Evolutionary conservation across 1,140 invertebrate species (phyloP), one percentile per base, ranked within the genome.

Genomic region (Bombus confusus): DNA sequence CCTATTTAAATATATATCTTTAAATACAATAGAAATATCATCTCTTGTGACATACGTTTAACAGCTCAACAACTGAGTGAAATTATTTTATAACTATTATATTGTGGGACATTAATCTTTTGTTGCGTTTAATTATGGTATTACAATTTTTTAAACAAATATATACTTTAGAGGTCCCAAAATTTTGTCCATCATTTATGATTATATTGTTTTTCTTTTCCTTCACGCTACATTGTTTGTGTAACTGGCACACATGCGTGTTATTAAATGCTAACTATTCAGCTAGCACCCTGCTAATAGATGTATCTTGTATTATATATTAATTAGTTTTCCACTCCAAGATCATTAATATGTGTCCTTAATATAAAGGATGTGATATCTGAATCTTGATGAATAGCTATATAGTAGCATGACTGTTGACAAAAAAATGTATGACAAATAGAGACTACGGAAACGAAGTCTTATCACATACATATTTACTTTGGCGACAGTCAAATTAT

Each of bases 1-100:
- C 92, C 93, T 94, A 94, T 91, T 92, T 93, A 93, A 89, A 88
- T 92, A 87, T 92, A 77, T 47, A 92, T 74, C 66, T 90, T 91
- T 90, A 92, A 92, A 92, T 93, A 93, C 78, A 92, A 90, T 91
- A 93, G 89, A 93, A 93, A 92, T 91, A 92, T 92, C 86, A 92
- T 92, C 87, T 88, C 75, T 79, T 79, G 75, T 90, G 90, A 91
- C 90, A 91, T 91, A 91, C 90, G 89, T 90, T 88, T 88, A 83
- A 91, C 90, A 91, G 90, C 87, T 91, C 87, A 88, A 79, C 64
- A 80, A 87, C 85, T 34, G 80, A 90, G 69, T 78, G 88, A 86
- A 90, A 84, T 78, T n/a, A 57, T 85, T 76, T 86, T 84, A 78
- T 66, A 78, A 81, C 66, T 85, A 82, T 85, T 85, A 75, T n/a